Percentiles rank a stretch among this genome's conserved stretches.
Conservation (phyloP, 1,140 invertebrate genomes). For the Trinorchestia longiramus region DNA sequence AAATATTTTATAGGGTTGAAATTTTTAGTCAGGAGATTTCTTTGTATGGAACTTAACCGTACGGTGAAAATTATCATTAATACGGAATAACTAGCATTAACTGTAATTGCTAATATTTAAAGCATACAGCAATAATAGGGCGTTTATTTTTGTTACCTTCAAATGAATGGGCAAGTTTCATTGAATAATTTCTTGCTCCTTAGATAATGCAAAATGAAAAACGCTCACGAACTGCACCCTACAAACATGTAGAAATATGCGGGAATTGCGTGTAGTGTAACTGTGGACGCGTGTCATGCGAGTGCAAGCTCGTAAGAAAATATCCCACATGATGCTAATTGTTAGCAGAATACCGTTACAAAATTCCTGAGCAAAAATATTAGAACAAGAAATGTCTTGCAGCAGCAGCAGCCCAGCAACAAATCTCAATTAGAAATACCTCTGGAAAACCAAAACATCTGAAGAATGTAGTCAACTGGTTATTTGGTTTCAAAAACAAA, state of each 20-base stretch:
- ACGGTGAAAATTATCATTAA: not conserved
- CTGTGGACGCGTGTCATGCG: not conserved
- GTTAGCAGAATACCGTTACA: not conserved
- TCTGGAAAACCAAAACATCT: not conserved
- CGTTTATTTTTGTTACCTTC: not conserved
- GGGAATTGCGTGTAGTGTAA: not conserved
- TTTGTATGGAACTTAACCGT: not conserved
- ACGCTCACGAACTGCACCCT: not conserved
- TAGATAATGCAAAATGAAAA: not conserved
- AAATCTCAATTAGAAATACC: not conserved
- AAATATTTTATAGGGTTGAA: not conserved
- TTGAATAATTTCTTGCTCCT: not conserved
- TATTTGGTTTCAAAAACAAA: too few species aligned
- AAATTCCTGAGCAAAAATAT: not conserved
- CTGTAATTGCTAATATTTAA: not conserved
- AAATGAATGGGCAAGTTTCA: not conserved
- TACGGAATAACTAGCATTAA: not conserved
- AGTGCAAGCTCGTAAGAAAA: not conserved
- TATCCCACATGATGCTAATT: too few species aligned
- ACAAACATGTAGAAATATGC: not conserved
- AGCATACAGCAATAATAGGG: not conserved
- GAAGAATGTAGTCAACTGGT: not conserved
- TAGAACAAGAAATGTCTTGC: not conserved
- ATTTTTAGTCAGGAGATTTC: not conserved
- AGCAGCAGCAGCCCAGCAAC: not conserved